Conservation (phyloP, 1,140 invertebrate genomes). For the Cyclargus thomasi region DNA sequence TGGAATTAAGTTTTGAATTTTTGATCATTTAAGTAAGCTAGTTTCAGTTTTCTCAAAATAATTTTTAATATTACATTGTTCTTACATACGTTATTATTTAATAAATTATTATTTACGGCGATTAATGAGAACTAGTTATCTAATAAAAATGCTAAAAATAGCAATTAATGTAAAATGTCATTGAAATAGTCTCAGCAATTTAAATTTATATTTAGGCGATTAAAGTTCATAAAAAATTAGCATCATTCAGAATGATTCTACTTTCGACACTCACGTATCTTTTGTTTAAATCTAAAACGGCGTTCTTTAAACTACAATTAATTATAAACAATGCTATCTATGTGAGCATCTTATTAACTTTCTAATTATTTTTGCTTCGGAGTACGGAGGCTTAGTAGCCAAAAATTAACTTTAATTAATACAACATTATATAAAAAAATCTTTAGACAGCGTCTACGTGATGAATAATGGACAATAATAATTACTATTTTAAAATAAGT, state of each 20-base stretch:
- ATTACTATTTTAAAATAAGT: no score
- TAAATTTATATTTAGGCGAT: not conserved
- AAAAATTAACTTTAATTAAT: no score
- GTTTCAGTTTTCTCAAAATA: no score
- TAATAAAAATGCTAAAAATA: not conserved
- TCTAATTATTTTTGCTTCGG: not conserved
- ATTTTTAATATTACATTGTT: no score
- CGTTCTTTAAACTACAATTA: not conserved
- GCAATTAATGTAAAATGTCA: not conserved
- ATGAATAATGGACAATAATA: no score
- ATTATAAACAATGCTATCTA: not conserved
- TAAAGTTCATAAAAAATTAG: not conserved
- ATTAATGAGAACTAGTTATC: no score
- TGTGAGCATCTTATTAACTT: not conserved
- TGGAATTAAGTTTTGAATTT: no score
- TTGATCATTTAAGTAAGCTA: no score
- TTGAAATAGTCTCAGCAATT: not conserved
- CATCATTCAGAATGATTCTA: not conserved
- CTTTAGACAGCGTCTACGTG: no score
- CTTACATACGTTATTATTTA: no score
- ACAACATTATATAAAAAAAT: not conserved
- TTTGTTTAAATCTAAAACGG: slow-evolving; percentile 4
- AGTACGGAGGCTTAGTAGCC: not conserved
- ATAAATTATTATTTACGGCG: no score
- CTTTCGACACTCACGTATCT: slow-evolving; percentile 2